Evolutionary conservation across 2,888 invertebrate species (phyloP).

Genomic region (Drosophila kambysellisi): DNA sequence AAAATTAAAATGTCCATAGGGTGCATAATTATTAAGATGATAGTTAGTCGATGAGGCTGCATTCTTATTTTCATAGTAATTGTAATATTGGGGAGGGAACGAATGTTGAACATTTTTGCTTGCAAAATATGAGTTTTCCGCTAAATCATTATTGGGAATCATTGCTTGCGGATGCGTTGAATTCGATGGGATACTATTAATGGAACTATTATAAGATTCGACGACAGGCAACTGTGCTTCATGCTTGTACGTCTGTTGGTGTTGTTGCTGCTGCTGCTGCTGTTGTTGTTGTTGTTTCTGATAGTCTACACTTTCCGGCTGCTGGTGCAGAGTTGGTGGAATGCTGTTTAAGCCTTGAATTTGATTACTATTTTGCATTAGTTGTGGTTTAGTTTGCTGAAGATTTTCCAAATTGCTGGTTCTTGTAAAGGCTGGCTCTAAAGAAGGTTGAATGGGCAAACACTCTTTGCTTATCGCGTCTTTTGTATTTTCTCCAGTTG

Average conservation of each 20-base stretch:
- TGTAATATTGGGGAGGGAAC: conserved; percentile 75
- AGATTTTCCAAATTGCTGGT: conserved; percentile 14
- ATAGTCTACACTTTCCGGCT: conserved; percentile 38
- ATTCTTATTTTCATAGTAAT: conserved; percentile 78
- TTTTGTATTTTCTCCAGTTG: conserved; percentile 17
- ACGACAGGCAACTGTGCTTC: conserved; percentile 53
- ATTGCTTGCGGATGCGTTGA: conserved; percentile 55
- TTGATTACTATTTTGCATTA: conserved; percentile 38
- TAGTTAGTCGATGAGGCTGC: conserved; percentile 68
- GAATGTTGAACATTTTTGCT: conserved; percentile 71
- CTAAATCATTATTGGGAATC: conserved; percentile 43
- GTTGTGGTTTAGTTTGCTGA: conserved; percentile 43
- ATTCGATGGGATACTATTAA: conserved; percentile 55
- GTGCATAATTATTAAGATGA: conserved; percentile 77
- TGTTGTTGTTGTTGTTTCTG: conserved; percentile 45
- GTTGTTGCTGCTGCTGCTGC: conserved; percentile 13
- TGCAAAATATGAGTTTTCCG: conserved; percentile 66
- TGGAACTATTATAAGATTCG: conserved; percentile 62
- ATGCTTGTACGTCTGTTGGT: conserved; percentile 58
- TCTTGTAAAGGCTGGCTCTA: conserved; percentile 16
- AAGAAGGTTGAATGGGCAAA: conserved; percentile 16
- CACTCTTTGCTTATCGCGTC: conserved; percentile 41
- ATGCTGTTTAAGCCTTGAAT: conserved; percentile 26
- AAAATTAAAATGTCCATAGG: conserved; percentile 79
- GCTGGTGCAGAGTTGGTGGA: conserved; percentile 31